These are phyloP conservation scores for Orientallactaga sibirica DNA, from an alignment of 2,797 vertebrate genomes.

Conservation along the genomic window DNA sequence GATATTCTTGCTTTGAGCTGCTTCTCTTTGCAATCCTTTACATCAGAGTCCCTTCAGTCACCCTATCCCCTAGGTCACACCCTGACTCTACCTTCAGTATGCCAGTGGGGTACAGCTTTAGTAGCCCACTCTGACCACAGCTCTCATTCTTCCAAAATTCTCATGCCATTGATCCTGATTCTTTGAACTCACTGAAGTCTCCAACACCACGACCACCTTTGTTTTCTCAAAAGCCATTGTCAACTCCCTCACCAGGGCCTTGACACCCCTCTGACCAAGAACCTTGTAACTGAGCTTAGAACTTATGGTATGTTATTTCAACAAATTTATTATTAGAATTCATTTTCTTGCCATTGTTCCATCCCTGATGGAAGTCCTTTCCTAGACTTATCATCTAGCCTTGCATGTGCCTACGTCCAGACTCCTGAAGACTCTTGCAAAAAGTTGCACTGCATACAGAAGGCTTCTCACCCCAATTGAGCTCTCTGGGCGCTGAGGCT, in stretches of 20 bases:
- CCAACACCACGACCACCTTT: neutral
- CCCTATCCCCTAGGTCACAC: neutral
- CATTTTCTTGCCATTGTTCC: neutral
- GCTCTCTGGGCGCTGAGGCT: neutral
- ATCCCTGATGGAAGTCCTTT: slow-evolving; percentile 14
- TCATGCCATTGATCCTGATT: neutral
- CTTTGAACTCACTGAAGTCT: neutral
- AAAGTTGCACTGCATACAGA: neutral
- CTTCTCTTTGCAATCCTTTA: neutral
- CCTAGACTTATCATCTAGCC: neutral
- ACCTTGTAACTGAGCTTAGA: neutral
- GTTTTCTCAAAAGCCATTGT: neutral
- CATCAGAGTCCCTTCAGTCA: neutral
- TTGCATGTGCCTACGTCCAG: neutral
- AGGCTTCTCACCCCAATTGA: neutral
- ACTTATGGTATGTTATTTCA: slow-evolving; percentile 20
- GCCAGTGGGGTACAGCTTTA: neutral
- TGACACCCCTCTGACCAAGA: neutral
- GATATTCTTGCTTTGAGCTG: neutral
- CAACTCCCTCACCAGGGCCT: accelerated
- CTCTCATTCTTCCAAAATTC: neutral
- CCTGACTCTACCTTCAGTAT: neutral
- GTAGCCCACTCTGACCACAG: neutral
- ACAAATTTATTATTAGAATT: slow-evolving; percentile 9
- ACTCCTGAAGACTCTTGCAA: neutral